Evolutionary conservation across 2,888 invertebrate genomes (phyloP), one percentile per base, ranked within the genome.

Genomic region (Hecatera dysodea): DNA sequence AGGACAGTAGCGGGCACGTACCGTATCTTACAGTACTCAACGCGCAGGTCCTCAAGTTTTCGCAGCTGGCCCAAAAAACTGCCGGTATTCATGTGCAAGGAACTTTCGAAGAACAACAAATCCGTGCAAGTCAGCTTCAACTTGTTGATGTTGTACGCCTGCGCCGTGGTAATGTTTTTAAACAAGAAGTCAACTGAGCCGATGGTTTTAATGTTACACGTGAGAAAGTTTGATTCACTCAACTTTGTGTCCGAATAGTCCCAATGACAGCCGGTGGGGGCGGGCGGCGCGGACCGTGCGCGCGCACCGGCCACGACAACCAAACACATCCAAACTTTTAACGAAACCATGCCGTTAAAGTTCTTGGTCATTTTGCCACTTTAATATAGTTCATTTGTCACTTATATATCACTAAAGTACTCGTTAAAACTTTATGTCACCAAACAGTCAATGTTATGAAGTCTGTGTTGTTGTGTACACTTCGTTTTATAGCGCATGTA

Each of bases 1-100:
- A 98, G 95, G 65, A 97, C 97, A 72, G 97, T 97, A 15, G 97
- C 97, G 22, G 98, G 97, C 69, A 98, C 96, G 90, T 97, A 97
- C 75, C 97, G 97, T 86, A 98, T 97, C 93, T 98, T 98, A 93
- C 98, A 98, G 90, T 97, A 97, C 82, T 98, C 98, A 89, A 98
- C 96, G 96, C 96, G 87, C 97, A 97, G 87, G 97, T 97, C 96
- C 97, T 98, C 96, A 96, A 98, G 93, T 96, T 97, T 92, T 96
- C 97, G 90, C 82, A 98, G 94, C 72, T 96, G 96, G 63, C 97
- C 96, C 84, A 97, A 94, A 93, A 97, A 97, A 86, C 96, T 96
- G 80, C 96, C 96, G 59, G 94, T 95, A 80, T 96, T 96, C 91
- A 97, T 96, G 85, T 97, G 97, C 82, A 97, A 91, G 53, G 97